Evolutionary conservation across 2,113 vertebrate species (phyloP).

Genomic region (Sardina pilchardus): DNA sequence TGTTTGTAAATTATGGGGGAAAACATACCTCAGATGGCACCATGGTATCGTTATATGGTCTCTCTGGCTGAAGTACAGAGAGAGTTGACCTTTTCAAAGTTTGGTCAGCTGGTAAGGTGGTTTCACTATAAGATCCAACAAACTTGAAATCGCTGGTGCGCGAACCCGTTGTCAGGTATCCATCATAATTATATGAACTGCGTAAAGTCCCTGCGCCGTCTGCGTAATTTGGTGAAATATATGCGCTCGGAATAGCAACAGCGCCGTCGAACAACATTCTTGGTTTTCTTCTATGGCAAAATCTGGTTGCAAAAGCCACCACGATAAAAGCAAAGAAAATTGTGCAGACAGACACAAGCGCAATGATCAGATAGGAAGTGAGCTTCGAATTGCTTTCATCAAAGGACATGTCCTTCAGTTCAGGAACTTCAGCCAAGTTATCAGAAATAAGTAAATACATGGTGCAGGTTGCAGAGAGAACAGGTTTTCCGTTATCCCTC

Average conservation of each 20-base stretch:
- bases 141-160: slow-evolving; percentile 42
- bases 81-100: slow-evolving; percentile 14
- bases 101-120: slow-evolving; percentile 24
- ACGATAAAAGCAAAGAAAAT: slow-evolving; percentile 19
- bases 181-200: slow-evolving; percentile 41
- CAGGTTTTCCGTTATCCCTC: slow-evolving; percentile 61
- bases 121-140: slow-evolving; percentile 29
- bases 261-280: slow-evolving; percentile 16
- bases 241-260: slow-evolving; percentile 27
- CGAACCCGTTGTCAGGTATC: slow-evolving; percentile 33
- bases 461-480: background rate
- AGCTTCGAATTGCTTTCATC: slow-evolving; percentile 37
- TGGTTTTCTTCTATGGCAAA: background rate
- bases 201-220: slow-evolving; percentile 17
- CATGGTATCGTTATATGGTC: background rate
- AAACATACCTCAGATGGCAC: background rate
- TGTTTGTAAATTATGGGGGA: background rate
- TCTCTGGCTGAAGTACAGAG: background rate
- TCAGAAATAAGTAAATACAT: slow-evolving; percentile 65
- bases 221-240: slow-evolving; percentile 30
- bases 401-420: slow-evolving; percentile 35
- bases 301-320: background rate
- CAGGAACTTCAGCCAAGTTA: slow-evolving; percentile 66
- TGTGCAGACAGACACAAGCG: background rate
- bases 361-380: slow-evolving; percentile 52